Evolutionary conservation across 2,888 invertebrate species (phyloP), one percentile per base, ranked within the genome.

Genomic region (Eupithecia inturbata): DNA sequence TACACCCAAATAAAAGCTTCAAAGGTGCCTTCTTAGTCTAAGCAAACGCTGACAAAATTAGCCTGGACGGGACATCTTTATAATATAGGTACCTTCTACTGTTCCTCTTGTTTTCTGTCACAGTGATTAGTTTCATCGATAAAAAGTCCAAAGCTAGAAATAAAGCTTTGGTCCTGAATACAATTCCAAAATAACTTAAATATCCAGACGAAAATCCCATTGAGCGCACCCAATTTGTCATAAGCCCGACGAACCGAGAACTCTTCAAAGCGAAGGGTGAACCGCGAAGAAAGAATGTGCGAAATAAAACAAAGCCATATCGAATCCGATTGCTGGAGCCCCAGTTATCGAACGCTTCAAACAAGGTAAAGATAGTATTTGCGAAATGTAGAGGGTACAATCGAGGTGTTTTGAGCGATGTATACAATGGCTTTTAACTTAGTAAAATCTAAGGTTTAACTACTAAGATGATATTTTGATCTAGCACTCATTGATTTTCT

Each of bases 221-320:
- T 71, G 71, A 71, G 57, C 45, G 39, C 53, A 33, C 64, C 62
- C 74, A 74, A 74, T 73, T 77, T 71, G 72, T 73, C 72, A 67
- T 41, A 63, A 71, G 62, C 41, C 66, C 71, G 74, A 76, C 78
- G 78, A 77, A 79, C 49, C 60, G 70, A 69, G 60, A 69, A 67
- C 60, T 72, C 67, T 66, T 71, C 75, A 80, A 76, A 80, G 67
- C 60, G 68, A 69, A 73, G 70, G 71, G 76, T 78, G 77, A 77
- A 77, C 71, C 67, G 39, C 62, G 73, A 49, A 22, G 36, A 28
- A 70, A 74, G 71, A 67, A 36, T 67, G 72, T 70, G 68, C 69
- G 70, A 73, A 76, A 74, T 76, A 72, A 76, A 74, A 76, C 76
- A 76, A 77, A 77, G 70, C 68, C 36, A 64, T 45, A 72, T 72